Conservation (phyloP, 2,113 vertebrate species). For the Tetrao urogallus region DNA sequence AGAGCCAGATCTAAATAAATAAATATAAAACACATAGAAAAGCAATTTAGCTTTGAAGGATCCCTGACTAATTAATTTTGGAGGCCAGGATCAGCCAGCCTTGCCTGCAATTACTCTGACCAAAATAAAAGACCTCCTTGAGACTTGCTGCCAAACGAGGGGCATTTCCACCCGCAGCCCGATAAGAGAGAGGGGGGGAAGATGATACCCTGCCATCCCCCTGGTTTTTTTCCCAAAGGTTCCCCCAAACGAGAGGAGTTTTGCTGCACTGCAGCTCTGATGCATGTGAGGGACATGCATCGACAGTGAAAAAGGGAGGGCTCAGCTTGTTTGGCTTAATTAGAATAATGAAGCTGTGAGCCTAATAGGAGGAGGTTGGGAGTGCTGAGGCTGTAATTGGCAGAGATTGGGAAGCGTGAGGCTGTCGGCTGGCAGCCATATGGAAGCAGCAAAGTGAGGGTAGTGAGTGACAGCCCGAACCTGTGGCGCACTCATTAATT, state of each 20-base stretch:
- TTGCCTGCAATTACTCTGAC: not conserved
- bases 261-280: not conserved
- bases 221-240: not conserved
- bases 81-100: not conserved
- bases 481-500: constrained; percentile 77
- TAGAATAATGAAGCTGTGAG: constrained; percentile 75
- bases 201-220: fast-evolving
- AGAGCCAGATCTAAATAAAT: not conserved
- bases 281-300: not conserved
- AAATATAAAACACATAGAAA: not conserved
- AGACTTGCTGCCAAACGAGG: fast-evolving
- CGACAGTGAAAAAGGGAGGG: constrained; percentile 16
- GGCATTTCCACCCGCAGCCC: not conserved
- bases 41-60: not conserved
- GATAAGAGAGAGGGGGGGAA: fast-evolving
- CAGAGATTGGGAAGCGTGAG: constrained; percentile 68
- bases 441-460: constrained; percentile 76
- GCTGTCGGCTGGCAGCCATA: constrained; percentile 72
- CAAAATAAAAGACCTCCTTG: not conserved
- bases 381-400: constrained; percentile 72
- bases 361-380: constrained; percentile 61
- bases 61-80: not conserved
- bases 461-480: constrained; percentile 76
- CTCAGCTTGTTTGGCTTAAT: constrained; percentile 60
- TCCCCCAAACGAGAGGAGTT: fast-evolving